Base-by-base conservation (phyloP, 2,113 vertebrate genomes). In the Rhea americana region DNA sequence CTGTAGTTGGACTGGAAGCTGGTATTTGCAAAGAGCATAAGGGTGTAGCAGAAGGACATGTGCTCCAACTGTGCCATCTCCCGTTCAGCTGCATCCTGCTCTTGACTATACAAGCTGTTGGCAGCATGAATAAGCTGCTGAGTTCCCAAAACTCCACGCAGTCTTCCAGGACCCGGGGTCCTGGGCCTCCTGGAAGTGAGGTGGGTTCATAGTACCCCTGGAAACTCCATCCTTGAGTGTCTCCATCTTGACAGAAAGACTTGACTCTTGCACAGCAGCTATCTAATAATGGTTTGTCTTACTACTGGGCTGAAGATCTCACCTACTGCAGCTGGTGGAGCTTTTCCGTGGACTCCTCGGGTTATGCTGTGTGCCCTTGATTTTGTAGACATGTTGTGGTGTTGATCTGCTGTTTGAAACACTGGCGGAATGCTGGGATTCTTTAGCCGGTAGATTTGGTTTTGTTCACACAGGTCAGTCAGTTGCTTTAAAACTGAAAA, bases 291-390 rank as follows among this genome's bases (percentile, higher is more conserved):
- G 1, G 0, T 61, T 75, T 79, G 21, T 37, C 32, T 47, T 88
- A 17, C 22, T 6, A 1, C 8, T 35, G 65, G n/a, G 62, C 70
- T 82, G 87, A 70, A 53, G 84, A 26, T 55, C 37, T 85, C 47
- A 45, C 0, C 0, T 1, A 2, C 26, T 70, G 61, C 50, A 77
- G 0, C 24, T 76, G n/a, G 13, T 48, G 26, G 30, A 70, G n/a
- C 30, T 73, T 77, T 66, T 77, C 68, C 3, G 0, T 39, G 39
- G 51, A 19, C 19, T 80, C 83, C 45, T 26, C 63, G 50, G 26
- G 7, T 35, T 59, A 7, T 18, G 28, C n/a, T 59, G 81, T 59
- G 76, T 71, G 56, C 37, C 17, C 20, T 26, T 65, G 82, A 28
- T 76, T 85, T 68, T 48, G 5, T 7, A 9, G 39, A 17, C 21